phyloP scores from a whole-genome alignment of 2,888 invertebrate genomes.

The Caenorhabditis sp. region DNA sequence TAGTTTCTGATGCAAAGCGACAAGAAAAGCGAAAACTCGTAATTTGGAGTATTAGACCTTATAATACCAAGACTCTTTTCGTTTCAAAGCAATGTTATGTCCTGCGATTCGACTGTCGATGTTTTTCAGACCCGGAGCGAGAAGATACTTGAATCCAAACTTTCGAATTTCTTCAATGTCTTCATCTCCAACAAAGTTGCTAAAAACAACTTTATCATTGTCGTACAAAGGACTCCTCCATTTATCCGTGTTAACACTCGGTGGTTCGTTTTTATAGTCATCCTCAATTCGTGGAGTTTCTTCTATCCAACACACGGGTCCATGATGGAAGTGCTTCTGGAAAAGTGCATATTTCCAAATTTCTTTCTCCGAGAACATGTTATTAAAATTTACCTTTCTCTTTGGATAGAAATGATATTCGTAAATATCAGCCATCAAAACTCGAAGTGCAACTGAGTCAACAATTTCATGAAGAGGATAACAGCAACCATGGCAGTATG shows the following conservation, averaged over 20 bases:
- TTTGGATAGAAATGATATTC: slow-evolving; percentile 72
- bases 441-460: slow-evolving; percentile 68
- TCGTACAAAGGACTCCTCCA: slow-evolving; percentile 32
- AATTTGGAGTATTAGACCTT: background rate
- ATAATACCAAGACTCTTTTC: slow-evolving; percentile 48
- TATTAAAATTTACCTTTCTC: slow-evolving; percentile 42
- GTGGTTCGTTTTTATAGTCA: slow-evolving; percentile 68
- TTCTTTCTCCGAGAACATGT: background rate
- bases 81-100: slow-evolving; percentile 34
- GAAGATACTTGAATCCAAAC: slow-evolving; percentile 51
- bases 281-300: slow-evolving; percentile 72
- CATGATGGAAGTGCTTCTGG: slow-evolving; percentile 70
- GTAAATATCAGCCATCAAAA: slow-evolving; percentile 72
- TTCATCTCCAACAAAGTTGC: slow-evolving; percentile 46
- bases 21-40: slow-evolving; percentile 12
- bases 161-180: slow-evolving; percentile 37
- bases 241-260: slow-evolving; percentile 51
- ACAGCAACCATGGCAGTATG: slow-evolving; percentile 68
- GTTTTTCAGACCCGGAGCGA: slow-evolving; percentile 39
- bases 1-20: slow-evolving; percentile 18
- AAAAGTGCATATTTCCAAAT: background rate
- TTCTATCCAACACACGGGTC: slow-evolving; percentile 75
- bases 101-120: slow-evolving; percentile 46
- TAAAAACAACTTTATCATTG: slow-evolving; percentile 22
- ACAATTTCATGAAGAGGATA: slow-evolving; percentile 68